Conservation (phyloP, 2,113 vertebrate genomes). For the Microcebus lehilahytsara region DNA sequence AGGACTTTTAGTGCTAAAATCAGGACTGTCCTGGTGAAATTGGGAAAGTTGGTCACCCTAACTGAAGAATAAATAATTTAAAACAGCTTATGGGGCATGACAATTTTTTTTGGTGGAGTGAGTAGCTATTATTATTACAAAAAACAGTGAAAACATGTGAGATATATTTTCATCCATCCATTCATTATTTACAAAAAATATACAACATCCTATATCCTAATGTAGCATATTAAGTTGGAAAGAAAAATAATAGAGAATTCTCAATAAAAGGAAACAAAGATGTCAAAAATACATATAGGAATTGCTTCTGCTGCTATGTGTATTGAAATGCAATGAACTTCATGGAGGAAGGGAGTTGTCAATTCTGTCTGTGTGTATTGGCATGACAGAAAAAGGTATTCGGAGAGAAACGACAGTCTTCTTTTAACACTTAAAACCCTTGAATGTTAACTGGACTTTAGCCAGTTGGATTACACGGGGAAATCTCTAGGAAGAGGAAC, state of each 20-base stretch:
- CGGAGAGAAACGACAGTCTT: background rate
- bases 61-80: background rate
- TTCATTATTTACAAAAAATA: background rate
- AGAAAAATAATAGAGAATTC: background rate
- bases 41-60: background rate
- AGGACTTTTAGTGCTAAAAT: background rate
- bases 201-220: background rate
- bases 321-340: background rate
- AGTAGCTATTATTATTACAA: background rate
- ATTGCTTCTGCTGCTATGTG: background rate
- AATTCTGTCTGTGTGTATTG: background rate
- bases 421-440: background rate
- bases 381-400: background rate
- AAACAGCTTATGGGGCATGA: background rate
- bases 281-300: background rate
- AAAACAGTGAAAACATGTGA: background rate
- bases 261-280: background rate
- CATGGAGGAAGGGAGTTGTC: background rate
- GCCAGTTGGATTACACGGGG: background rate
- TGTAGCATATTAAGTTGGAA: background rate
- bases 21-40: background rate
- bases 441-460: background rate
- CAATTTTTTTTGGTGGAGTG: background rate
- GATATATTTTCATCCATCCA: background rate
- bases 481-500: background rate